A percentile compares a stretch with the other conserved stretches of the same genome.
Evolutionary conservation across 2,797 vertebrate species (phyloP).

Genomic region (Neolamprologus multifasciatus): DNA sequence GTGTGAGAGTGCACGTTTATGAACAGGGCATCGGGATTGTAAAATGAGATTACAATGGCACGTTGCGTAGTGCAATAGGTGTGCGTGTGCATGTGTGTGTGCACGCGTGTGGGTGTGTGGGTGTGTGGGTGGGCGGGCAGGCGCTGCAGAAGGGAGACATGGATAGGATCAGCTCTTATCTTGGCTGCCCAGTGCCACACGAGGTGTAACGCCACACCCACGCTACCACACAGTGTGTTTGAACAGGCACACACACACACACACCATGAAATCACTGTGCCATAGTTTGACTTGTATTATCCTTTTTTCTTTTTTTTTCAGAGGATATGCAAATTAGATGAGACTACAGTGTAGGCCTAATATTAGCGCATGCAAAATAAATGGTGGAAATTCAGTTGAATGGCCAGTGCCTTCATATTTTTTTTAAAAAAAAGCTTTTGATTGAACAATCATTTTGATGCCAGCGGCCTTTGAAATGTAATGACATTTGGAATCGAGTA

Average conservation of each 20-base stretch:
- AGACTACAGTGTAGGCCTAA: constrained; percentile 30
- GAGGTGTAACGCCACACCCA: constrained; percentile 83
- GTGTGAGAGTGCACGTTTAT: constrained; percentile 33
- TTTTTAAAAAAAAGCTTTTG: neutral
- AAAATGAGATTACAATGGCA: constrained; percentile 60
- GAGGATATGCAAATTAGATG: constrained; percentile 54
- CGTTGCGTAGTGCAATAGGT: constrained; percentile 23
- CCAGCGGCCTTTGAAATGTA: neutral
- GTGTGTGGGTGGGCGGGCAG: constrained; percentile 60
- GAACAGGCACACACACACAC: constrained; percentile 61
- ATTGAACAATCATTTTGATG: neutral
- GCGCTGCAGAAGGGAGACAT: constrained; percentile 64
- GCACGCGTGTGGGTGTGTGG: constrained; percentile 20
- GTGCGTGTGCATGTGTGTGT: constrained; percentile 22
- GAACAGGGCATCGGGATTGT: constrained; percentile 46
- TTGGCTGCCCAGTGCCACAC: constrained; percentile 80
- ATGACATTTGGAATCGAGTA: neutral
- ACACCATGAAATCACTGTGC: constrained; percentile 48
- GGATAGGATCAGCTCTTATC: constrained; percentile 82
- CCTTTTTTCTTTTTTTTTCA: constrained; percentile 26
- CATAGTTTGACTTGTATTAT: constrained; percentile 69
- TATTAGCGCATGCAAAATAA: constrained; percentile 41
- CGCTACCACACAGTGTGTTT: constrained; percentile 76
- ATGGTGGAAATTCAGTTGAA: constrained; percentile 22
- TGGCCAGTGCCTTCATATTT: neutral